Percentiles rank a stretch among this genome's conserved stretches.
phyloP scores from a whole-genome alignment of 2,797 vertebrate species.

The Trichosurus vulpecula region DNA sequence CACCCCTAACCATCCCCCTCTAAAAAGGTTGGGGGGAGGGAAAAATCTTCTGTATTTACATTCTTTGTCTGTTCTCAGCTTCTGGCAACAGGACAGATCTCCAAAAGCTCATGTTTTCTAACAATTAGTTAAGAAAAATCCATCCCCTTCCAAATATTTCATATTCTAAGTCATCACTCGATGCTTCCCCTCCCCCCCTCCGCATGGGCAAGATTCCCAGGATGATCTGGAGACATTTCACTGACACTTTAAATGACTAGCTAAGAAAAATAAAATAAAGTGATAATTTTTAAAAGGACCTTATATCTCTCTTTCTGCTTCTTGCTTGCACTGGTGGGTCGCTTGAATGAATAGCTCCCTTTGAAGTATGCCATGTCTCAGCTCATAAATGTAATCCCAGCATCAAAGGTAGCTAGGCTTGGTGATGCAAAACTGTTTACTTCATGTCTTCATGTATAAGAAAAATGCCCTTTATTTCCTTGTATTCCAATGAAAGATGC shows the following conservation, averaged over 20 bases:
- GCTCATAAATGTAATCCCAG: constrained; percentile 88
- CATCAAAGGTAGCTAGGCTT: constrained; percentile 85
- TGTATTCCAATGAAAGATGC: constrained; percentile 76
- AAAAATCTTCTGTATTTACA: constrained; percentile 30
- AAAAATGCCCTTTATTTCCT: constrained; percentile 83
- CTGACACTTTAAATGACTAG: constrained; percentile 30
- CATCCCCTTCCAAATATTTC: neutral
- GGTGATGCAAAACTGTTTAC: constrained; percentile 86
- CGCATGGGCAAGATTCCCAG: neutral
- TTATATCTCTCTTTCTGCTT: constrained; percentile 56
- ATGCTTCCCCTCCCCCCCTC: neutral
- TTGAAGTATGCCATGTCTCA: constrained; percentile 88
- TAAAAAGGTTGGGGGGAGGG: neutral
- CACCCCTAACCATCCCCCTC: neutral
- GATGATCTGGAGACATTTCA: constrained; percentile 16
- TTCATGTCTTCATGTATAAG: constrained; percentile 80
- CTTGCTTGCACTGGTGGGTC: constrained; percentile 66
- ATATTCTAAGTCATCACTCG: neutral
- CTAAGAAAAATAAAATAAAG: constrained; percentile 58
- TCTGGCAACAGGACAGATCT: constrained; percentile 28
- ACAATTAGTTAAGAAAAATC: fast-evolving
- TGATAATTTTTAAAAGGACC: constrained; percentile 47
- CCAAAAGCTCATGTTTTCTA: neutral
- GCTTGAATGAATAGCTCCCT: constrained; percentile 84
- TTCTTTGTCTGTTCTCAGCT: constrained; percentile 57